phyloP scores from a whole-genome alignment of 2,888 invertebrate species.

The Pollenia griseotomentosa region DNA sequence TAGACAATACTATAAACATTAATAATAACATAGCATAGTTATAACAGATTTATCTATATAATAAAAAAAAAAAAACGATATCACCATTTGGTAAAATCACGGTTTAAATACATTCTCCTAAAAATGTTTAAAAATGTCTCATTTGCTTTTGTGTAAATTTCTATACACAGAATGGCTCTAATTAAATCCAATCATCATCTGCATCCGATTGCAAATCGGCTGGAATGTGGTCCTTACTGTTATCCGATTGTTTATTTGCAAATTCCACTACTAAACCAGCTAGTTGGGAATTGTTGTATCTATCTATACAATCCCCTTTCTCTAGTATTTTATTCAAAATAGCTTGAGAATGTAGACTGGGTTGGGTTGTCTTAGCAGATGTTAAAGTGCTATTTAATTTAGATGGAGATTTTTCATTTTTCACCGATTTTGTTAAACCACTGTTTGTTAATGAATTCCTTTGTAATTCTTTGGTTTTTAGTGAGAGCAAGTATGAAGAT shows the following conservation, averaged over 20 bases:
- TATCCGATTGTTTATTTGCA: slow-evolving; percentile 43
- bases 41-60: not conserved
- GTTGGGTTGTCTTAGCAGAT: slow-evolving; percentile 17
- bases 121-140: too few relatives aligned
- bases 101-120: not conserved
- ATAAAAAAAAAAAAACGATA: slow-evolving; percentile 3
- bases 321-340: slow-evolving; percentile 34
- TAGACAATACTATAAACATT: too few relatives aligned
- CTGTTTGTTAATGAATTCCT: too few relatives aligned
- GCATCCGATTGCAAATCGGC: slow-evolving; percentile 68
- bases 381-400: not conserved
- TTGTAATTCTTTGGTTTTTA: too few relatives aligned
- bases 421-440: not conserved
- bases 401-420: not conserved
- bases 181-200: slow-evolving; percentile 72
- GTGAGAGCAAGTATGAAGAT: too few relatives aligned
- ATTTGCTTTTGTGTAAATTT: slow-evolving; percentile 11
- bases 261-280: slow-evolving; percentile 30
- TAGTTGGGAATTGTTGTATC: slow-evolving; percentile 53
- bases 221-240: slow-evolving; percentile 58
- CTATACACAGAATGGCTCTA: not conserved
- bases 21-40: not conserved
- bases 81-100: not conserved
- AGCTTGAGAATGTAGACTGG: not conserved
- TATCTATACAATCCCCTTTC: slow-evolving; percentile 22